Percentiles rank a stretch among this genome's conserved stretches.
These are phyloP conservation scores for Philypnodon macrostomus DNA, from an alignment of 2,797 vertebrate species.

Conservation along the genomic window DNA sequence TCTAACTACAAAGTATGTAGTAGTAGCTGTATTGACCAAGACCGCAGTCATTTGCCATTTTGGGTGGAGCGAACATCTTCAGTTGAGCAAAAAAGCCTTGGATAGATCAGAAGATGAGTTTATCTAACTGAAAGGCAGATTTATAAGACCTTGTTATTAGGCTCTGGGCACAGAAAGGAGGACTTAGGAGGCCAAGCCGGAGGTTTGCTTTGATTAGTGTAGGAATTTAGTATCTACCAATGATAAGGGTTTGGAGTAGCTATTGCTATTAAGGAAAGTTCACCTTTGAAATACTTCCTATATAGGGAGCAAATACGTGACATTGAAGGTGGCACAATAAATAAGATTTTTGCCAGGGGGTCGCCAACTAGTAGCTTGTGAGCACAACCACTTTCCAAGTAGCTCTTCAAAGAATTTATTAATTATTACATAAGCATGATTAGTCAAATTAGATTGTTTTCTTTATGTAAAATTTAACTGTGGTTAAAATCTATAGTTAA, in stretches of 20 bases:
- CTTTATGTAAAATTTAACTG: too few relatives aligned
- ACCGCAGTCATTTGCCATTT: conserved; percentile 35
- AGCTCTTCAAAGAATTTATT: too few relatives aligned
- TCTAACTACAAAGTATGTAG: conserved; percentile 50
- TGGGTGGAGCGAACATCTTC: conserved; percentile 49
- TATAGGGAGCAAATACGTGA: too few relatives aligned
- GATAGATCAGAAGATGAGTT: conserved; percentile 38
- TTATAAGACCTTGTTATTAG: conserved; percentile 55
- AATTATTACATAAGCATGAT: too few relatives aligned
- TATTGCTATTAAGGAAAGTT: conserved; percentile 1
- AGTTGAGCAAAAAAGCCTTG: conserved; percentile 23
- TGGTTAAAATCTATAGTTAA: too few relatives aligned
- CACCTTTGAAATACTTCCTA: too few relatives aligned
- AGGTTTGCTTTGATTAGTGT: conserved; percentile 33
- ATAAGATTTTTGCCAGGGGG: too few relatives aligned
- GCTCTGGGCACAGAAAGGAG: conserved; percentile 14
- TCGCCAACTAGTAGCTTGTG: too few relatives aligned
- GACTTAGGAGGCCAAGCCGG: conserved; percentile 8
- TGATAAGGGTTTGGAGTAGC: neutral
- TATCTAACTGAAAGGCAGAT: conserved; percentile 50
- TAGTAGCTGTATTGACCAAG: conserved; percentile 34
- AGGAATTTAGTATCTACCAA: neutral
- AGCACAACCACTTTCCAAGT: too few relatives aligned
- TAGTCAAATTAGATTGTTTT: too few relatives aligned
- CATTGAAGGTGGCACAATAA: too few relatives aligned